Conservation (phyloP, 2,797 vertebrate genomes). For the Pagetopsis macropterus region DNA sequence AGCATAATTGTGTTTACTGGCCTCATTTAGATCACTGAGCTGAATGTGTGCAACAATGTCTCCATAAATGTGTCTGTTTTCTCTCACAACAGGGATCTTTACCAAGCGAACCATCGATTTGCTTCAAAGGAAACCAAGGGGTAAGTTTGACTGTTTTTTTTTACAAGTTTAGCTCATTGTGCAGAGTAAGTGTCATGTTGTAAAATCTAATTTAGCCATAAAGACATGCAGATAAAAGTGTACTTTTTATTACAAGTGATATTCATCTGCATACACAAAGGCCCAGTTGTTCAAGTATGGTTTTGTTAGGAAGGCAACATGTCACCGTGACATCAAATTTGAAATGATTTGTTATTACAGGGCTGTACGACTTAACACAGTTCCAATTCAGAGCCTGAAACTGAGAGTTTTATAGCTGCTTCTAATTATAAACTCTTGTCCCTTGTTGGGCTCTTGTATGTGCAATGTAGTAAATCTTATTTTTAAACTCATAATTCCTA, state of each 20-base stretch:
- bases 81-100: constrained; percentile 66
- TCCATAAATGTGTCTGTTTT: constrained; percentile 10
- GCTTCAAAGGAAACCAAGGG: constrained; percentile 87
- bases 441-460: too few relatives aligned
- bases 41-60: background rate
- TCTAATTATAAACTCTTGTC: too few relatives aligned
- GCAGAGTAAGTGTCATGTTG: background rate
- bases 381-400: too few relatives aligned
- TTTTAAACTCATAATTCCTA: constrained; percentile 1
- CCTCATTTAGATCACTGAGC: background rate
- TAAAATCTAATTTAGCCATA: background rate
- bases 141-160: constrained; percentile 67
- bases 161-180: background rate
- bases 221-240: background rate
- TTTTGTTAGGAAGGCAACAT: background rate
- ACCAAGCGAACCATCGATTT: constrained; percentile 76
- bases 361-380: too few relatives aligned
- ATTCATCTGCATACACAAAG: constrained; percentile 2
- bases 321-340: background rate
- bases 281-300: constrained; percentile 8
- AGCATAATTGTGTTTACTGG: constrained; percentile 17
- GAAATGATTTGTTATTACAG: background rate
- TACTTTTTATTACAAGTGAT: constrained; percentile 1
- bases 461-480: too few relatives aligned
- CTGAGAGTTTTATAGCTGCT: too few relatives aligned